These are phyloP conservation scores for Habrosyne pyritoides DNA, from an alignment of 2,888 invertebrate genomes.

Conservation along the genomic window DNA sequence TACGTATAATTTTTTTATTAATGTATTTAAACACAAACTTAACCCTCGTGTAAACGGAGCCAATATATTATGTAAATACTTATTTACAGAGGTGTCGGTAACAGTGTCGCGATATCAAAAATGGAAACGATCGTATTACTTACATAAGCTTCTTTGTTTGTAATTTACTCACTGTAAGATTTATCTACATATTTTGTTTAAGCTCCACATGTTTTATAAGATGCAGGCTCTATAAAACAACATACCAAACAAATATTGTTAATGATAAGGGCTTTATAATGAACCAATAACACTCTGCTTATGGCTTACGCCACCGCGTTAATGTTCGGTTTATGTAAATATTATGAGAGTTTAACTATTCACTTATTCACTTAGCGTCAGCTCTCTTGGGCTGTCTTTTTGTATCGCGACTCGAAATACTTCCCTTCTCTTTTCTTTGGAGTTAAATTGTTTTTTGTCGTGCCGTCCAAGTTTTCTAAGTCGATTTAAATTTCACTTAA, in stretches of 20 bases:
- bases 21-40: too few species aligned
- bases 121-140: too few species aligned
- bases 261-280: neutral
- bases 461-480: conserved; percentile 54
- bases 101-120: too few species aligned
- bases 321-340: conserved; percentile 81
- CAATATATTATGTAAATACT: too few species aligned
- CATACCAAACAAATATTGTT: neutral
- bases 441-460: conserved; percentile 55
- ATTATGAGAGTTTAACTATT: conserved; percentile 82
- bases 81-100: too few species aligned
- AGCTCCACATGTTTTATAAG: too few species aligned
- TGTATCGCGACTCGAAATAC: conserved; percentile 63
- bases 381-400: conserved; percentile 68
- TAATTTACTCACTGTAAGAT: too few species aligned
- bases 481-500: conserved; percentile 61
- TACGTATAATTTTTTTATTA: too few species aligned
- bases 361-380: conserved; percentile 80
- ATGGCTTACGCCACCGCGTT: conserved; percentile 55
- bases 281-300: conserved; percentile 31
- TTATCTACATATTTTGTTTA: too few species aligned
- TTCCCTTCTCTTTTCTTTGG: conserved; percentile 47
- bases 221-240: too few species aligned
- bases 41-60: too few species aligned
- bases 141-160: too few species aligned